These are phyloP conservation scores for Prosapia bicincta DNA, from an alignment of 2,888 invertebrate genomes.

Conservation along the genomic window DNA sequence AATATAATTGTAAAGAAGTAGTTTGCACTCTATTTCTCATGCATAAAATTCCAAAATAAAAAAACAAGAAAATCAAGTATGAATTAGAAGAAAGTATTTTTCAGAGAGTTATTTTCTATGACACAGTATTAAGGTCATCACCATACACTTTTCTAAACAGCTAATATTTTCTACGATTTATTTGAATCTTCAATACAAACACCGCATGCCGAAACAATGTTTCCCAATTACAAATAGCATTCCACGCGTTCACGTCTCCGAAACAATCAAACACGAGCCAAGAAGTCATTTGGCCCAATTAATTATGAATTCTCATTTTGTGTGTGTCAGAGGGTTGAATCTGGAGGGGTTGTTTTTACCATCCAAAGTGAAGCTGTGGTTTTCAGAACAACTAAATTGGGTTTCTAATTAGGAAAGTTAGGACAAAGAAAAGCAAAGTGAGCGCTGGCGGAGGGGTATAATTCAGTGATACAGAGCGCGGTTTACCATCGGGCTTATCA, in stretches of 20 bases:
- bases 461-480: not conserved
- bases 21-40: no score
- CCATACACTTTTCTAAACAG: no score
- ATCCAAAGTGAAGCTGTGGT: not conserved
- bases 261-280: not conserved
- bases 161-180: no score
- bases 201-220: no score
- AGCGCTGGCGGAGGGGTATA: not conserved
- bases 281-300: not conserved
- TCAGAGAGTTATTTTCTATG: no score
- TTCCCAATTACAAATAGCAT: no score
- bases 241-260: not conserved
- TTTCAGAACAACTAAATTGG: conserved; percentile 2
- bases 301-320: conserved; percentile 2
- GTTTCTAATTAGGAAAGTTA: conserved; percentile 2
- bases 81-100: no score
- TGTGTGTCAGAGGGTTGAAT: not conserved
- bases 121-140: no score
- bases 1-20: no score
- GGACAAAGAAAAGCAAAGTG: not conserved
- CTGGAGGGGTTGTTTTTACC: not conserved
- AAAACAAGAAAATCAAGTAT: no score
- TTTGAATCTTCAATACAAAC: no score
- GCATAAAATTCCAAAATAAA: no score
- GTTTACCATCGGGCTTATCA: not conserved